These are phyloP conservation scores for Artemia sinica DNA, from an alignment of 2,888 invertebrate genomes.

Conservation along the genomic window DNA sequence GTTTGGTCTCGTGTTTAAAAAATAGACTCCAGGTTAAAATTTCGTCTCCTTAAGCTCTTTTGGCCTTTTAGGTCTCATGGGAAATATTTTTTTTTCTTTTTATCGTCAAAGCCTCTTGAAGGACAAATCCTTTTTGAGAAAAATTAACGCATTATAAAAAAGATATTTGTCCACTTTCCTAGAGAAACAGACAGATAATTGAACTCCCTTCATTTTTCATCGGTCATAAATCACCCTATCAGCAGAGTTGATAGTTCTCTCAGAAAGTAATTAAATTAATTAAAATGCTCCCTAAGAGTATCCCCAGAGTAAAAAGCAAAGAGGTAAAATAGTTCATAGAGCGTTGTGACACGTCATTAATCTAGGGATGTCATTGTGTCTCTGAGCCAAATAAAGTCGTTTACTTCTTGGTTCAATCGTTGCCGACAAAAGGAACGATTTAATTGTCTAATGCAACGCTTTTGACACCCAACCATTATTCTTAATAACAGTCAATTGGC, in stretches of 20 bases:
- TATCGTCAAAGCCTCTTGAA: too few species aligned
- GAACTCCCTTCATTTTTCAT: too few species aligned
- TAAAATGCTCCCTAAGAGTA: neutral
- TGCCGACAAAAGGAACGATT: constrained; percentile 1
- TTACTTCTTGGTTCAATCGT: constrained; percentile 9
- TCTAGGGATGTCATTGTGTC: neutral
- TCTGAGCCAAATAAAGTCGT: constrained; percentile 13
- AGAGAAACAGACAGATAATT: too few species aligned
- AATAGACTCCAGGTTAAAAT: too few species aligned
- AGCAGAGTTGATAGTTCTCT: neutral
- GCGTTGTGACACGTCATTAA: constrained; percentile 10
- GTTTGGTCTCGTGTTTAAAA: too few species aligned
- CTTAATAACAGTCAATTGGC: constrained; percentile 10
- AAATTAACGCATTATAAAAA: too few species aligned
- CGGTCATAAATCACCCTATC: too few species aligned
- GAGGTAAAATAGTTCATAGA: constrained; percentile 12
- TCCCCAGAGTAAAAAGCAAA: neutral
- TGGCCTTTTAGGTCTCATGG: too few species aligned
- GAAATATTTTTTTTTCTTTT: too few species aligned
- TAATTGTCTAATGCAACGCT: constrained; percentile 14
- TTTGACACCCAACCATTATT: constrained; percentile 6
- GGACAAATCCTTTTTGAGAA: too few species aligned
- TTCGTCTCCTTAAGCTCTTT: too few species aligned
- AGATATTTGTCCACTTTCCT: too few species aligned
- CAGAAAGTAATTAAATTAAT: constrained; percentile 7